Evolutionary conservation across 2,113 vertebrate genomes (phyloP).

Genomic region (Colinus virginianus): DNA sequence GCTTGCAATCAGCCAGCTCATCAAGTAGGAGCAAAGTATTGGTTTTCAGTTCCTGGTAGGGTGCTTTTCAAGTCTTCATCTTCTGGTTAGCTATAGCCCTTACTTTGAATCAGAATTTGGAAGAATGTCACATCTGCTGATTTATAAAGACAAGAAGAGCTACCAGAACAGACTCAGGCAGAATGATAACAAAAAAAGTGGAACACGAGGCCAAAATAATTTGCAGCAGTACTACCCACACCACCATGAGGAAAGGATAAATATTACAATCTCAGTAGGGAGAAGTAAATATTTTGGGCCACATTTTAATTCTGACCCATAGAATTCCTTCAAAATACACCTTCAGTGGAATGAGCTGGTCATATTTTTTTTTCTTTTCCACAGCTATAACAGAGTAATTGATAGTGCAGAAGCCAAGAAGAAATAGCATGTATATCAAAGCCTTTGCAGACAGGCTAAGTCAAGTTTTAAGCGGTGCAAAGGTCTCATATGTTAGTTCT

Average conservation of each 20-base stretch:
- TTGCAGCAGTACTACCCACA: background rate
- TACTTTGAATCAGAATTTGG: background rate
- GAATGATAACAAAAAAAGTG: background rate
- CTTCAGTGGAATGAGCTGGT: background rate
- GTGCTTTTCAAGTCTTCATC: background rate
- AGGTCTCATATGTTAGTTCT: background rate
- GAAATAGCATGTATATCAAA: background rate
- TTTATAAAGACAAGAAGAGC: background rate
- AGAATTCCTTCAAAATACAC: background rate
- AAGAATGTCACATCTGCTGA: background rate
- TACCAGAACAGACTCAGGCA: background rate
- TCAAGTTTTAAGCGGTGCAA: background rate
- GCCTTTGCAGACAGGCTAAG: background rate
- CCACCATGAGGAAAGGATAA: background rate
- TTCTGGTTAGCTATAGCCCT: background rate
- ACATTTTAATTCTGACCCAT: background rate
- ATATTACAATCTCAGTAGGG: background rate
- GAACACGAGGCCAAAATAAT: background rate
- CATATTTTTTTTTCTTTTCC: background rate
- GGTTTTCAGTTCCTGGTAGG: background rate
- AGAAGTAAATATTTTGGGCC: constrained; percentile 7
- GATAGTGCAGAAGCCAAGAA: background rate
- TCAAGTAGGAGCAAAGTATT: background rate
- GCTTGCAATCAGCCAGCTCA: constrained; percentile 24
- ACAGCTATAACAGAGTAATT: background rate